Evolutionary conservation across 2,888 invertebrate species (phyloP), one percentile per base, ranked within the genome.

Genomic region (Lithodes maja): DNA sequence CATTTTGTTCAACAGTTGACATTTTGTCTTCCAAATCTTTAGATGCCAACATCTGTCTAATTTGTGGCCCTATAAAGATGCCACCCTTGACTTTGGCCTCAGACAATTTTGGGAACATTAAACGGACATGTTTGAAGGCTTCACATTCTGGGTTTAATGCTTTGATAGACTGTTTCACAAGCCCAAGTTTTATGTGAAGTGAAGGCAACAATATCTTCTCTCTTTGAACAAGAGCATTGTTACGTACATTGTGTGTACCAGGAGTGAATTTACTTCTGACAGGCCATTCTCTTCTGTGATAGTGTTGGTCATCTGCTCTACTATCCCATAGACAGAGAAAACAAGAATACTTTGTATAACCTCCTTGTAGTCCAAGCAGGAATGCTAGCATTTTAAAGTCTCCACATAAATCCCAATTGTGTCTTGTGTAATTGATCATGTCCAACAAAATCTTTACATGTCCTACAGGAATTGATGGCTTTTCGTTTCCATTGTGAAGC

Each of bases 31-130:
- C 88, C 83, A 91, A 85, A 50, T 90, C 54, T 81, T 54, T 68
- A 49, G 88, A 80, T 17, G 61, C 85, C 55, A 91, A n/a, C 61
- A 89, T 79, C 83, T 74, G 74, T 54, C 85, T 74, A 84, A 91
- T 87, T 33, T 86, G 77, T 17, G 87, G 84, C 17, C 90, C 90
- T 83, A 75, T 52, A 85, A 91, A 86, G 7, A 91, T 69, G 49
- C 85, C 80, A 80, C 61, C 74, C 53, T 85, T 87, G 17, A 87
- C 15, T 77, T 82, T 87, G 33, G 69, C 83, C 50, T 80, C 68
- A 69, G 82, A 78, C 52, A 83, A 33, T 7, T 78, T 71, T 53
- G 80, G 61, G 74, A 85, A 71, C 17, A 79, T 54, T 33, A 9
- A 55, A 55, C 71, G 75, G n/a, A 89, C 49, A 50, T 75, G 9